Evolutionary conservation across 2,113 vertebrate genomes (phyloP), one percentile per base, ranked within the genome.

Genomic region (Guaruba guarouba): DNA sequence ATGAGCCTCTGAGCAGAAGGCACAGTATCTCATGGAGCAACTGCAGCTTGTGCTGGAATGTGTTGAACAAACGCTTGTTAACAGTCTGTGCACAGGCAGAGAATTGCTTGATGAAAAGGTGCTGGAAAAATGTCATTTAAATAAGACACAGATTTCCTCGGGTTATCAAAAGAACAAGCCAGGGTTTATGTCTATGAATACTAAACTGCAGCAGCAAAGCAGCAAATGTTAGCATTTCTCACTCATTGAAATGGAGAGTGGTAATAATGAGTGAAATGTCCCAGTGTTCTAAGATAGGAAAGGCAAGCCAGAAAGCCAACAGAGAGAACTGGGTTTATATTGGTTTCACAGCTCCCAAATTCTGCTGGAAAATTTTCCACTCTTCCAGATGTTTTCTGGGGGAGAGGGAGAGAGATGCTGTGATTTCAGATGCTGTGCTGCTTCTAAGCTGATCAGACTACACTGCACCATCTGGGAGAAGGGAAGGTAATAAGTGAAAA

Each of bases 371-470:
- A 91, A 55, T 89, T 84, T 95, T 95, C 79, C 77, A 48, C 35
- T 77, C 82, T 87, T 93, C 80, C 95, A 96, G 95, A 90, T 91
- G 79, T 95, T 95, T 96, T 91, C 79, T 70, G 68, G 83, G n/a
- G 37, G 23, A 27, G 37, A 70, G 55, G 55, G 67, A 70, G 18
- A 73, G 22, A 35, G 49, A 64, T 17, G 23, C 51, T 70, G 74
- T 76, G 66, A 71, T 96, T 93, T 82, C 51, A 80, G 64, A 82
- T 25, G 54, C 49, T 49, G 37, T 66, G 54, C 20, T 82, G 55
- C 35, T 48, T 54, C 78, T 54, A 51, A 85, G 39, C 51, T 3
- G 5, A 18, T 59, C 48, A 52, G 76, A 29, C 29, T 52, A 28
- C 49, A 27, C 51, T 43, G 74, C 33, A 41, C 61, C 75, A 46